phyloP scores from a whole-genome alignment of 2,888 invertebrate species.

The Rotaria sp. region DNA sequence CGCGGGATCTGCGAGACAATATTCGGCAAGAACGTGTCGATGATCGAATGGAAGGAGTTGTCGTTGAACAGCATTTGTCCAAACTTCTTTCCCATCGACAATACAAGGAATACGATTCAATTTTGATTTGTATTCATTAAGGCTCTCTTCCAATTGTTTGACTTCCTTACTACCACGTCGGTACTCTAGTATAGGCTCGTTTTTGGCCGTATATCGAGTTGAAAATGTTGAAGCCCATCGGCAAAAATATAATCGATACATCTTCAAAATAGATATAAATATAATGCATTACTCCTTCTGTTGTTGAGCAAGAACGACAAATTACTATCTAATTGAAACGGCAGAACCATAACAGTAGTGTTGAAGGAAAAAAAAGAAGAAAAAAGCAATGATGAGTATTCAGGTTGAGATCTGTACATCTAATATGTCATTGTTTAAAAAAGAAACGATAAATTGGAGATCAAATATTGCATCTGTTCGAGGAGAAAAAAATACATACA shows the following conservation, averaged over 20 bases:
- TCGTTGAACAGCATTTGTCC: slow-evolving; percentile 67
- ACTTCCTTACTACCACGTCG: slow-evolving; percentile 75
- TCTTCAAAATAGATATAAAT: neutral
- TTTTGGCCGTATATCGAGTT: slow-evolving; percentile 48
- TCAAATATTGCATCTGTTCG: slow-evolving; percentile 91
- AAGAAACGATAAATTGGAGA: slow-evolving; percentile 64
- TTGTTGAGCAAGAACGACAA: no score
- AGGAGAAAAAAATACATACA: no score
- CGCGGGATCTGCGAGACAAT: slow-evolving; percentile 77
- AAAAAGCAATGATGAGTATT: no score
- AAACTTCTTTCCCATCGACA: slow-evolving; percentile 81
- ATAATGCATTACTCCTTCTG: no score
- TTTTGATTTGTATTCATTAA: slow-evolving; percentile 60
- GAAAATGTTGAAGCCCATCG: neutral
- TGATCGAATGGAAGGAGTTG: slow-evolving; percentile 87
- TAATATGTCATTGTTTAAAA: neutral
- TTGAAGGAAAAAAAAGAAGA: no score
- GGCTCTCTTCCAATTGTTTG: slow-evolving; percentile 64
- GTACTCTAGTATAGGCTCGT: slow-evolving; percentile 63
- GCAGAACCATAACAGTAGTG: no score
- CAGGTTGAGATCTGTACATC: no score
- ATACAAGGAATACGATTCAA: slow-evolving; percentile 69
- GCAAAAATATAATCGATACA: neutral
- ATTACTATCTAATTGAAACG: slow-evolving; percentile 49
- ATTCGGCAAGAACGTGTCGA: slow-evolving; percentile 75